These are phyloP conservation scores for Ormyrus thymus DNA, from an alignment of 2,888 invertebrate species.

Conservation along the genomic window DNA sequence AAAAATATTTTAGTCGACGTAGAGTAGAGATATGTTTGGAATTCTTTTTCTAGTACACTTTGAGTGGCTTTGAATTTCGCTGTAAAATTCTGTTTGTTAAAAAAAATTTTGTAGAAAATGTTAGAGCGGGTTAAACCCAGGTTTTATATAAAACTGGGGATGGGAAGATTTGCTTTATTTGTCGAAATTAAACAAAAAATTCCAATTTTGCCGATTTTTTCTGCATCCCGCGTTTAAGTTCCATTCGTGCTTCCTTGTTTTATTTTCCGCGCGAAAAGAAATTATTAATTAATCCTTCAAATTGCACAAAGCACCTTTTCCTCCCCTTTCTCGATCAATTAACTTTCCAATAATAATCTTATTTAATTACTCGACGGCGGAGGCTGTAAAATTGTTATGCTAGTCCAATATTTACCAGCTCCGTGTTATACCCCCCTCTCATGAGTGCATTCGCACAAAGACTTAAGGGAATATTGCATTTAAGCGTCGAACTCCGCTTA, in stretches of 20 bases:
- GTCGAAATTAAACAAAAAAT: background rate
- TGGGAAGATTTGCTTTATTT: conserved; percentile 24
- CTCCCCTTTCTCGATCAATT: no score
- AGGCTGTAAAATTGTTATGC: no score
- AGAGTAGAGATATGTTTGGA: conserved; percentile 3
- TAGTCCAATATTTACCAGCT: no score
- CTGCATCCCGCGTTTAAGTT: background rate
- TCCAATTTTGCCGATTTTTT: background rate
- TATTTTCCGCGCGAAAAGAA: background rate
- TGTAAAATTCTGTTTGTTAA: no score
- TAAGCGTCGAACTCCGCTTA: background rate
- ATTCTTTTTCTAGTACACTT: conserved; percentile 32
- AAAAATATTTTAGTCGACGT: conserved; percentile 24
- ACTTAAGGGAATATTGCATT: no score
- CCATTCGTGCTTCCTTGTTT: background rate
- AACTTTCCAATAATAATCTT: background rate
- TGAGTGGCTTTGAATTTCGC: conserved; percentile 42
- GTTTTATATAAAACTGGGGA: conserved; percentile 14
- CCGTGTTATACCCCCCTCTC: no score
- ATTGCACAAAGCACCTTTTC: background rate
- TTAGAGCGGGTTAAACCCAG: background rate
- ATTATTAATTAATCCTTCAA: conserved; percentile 13
- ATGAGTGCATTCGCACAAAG: no score
- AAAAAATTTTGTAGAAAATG: conserved; percentile 7
- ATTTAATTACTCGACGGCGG: background rate